phyloP scores from a whole-genome alignment of 2,113 vertebrate species.

The Tupaia tana region DNA sequence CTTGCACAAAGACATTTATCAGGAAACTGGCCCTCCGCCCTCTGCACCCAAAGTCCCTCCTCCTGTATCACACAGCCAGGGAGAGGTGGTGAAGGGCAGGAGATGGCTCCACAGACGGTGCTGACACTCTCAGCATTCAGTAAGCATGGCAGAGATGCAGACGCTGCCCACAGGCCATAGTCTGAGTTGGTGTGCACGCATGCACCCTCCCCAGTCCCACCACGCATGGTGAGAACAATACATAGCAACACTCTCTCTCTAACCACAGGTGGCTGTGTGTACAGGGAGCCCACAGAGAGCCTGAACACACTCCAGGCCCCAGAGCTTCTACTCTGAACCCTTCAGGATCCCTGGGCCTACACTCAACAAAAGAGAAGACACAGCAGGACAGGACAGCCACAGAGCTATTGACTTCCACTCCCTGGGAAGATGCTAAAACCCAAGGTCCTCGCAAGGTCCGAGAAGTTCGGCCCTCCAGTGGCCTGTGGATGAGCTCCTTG shows the following conservation, averaged over 20 bases:
- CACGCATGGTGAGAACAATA: fast-evolving
- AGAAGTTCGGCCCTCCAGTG: neutral
- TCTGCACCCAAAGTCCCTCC: neutral
- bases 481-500: neutral
- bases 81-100: neutral
- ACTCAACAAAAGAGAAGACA: neutral
- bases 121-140: neutral
- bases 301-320: neutral
- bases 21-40: neutral
- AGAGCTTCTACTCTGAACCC: neutral
- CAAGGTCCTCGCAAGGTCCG: neutral
- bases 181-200: fast-evolving
- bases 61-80: neutral
- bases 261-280: neutral
- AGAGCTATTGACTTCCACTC: neutral
- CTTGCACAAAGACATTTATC: neutral
- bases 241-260: neutral
- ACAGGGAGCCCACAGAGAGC: neutral
- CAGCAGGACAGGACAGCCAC: neutral
- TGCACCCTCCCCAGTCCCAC: neutral
- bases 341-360: neutral
- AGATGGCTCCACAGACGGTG: neutral
- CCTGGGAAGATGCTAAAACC: conserved; percentile 17
- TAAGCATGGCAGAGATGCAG: no score
- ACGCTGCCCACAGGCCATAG: neutral